Base-by-base conservation (phyloP, 2,888 invertebrate species). In the Cheilosia urbana region DNA sequence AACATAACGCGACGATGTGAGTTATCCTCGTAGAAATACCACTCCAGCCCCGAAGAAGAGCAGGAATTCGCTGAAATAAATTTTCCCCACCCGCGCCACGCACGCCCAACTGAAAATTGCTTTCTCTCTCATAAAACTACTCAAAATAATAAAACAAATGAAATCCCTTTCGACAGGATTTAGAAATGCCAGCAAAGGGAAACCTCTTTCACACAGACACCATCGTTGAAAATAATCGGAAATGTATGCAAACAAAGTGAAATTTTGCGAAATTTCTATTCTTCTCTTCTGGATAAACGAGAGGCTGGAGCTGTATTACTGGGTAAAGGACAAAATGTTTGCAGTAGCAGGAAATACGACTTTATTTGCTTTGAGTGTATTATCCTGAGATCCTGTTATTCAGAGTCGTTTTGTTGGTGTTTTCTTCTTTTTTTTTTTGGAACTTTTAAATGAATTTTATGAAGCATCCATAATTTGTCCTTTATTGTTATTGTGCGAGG, bases 61-160 rank as follows among this genome's bases (percentile, higher is more conserved):
- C 37, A 53, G 42, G 53, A 68, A 55, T 73, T 73, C 53, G 34
- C 30, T 21, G 57, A 69, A 63, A 68, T 55, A 63, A 68, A 62
- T 45, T 45, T 55, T 55, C 6, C 0, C n/a, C 11, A 13, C 37
- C 37, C 19, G 13, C 51, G 21, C 19, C 4, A 51, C 24, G 11
- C 24, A 51, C 51, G 62, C 55, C 47, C 62, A 57, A 60, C 68
- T 42, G 60, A 69, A 78, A 79, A 84, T 69, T 79, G 83, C 71
- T 84, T 76, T 75, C 65, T 58, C 65, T 75, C 58, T 63, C 75
- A 76, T 76, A 79, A 84, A 84, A 84, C 80, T 84, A 79, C 75
- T 79, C 75, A 75, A 75, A 79, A 79, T 75, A 79, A 80, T 76
- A 84, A 84, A 84, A 80, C 79, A 80, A 85, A 76, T 76, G 57